These are phyloP conservation scores for Apodemus speciosus DNA, from an alignment of 2,113 vertebrate species.

Conservation along the genomic window DNA sequence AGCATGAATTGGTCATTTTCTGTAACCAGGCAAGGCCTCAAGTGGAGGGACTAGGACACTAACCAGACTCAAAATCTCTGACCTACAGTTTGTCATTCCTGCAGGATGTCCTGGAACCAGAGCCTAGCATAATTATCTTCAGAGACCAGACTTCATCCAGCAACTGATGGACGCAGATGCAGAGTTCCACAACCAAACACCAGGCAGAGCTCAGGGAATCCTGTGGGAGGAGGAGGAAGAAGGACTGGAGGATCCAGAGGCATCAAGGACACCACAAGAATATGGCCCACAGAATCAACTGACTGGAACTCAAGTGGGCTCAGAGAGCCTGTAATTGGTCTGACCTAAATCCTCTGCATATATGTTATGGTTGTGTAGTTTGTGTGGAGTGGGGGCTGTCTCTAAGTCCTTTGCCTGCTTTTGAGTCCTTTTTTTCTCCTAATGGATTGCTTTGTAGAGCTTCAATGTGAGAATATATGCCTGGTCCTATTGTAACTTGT, in stretches of 20 bases:
- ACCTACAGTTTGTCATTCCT: background rate
- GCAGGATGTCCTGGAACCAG: background rate
- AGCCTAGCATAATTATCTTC: background rate
- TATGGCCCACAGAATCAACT: background rate
- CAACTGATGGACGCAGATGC: background rate
- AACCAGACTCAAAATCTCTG: background rate
- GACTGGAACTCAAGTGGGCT: no score
- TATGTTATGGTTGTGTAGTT: background rate
- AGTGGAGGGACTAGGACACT: background rate
- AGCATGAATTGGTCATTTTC: background rate
- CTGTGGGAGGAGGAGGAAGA: background rate
- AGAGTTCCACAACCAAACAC: background rate
- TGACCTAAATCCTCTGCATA: background rate
- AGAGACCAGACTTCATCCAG: background rate
- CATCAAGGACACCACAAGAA: background rate
- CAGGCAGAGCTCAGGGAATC: background rate
- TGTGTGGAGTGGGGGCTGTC: no score
- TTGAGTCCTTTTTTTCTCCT: background rate
- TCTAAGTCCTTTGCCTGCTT: background rate
- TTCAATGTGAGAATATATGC: background rate
- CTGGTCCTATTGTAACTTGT: background rate
- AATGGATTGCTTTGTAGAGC: background rate
- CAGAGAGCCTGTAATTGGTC: no score
- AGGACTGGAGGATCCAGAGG: background rate
- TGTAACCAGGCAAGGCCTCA: background rate